A percentile compares a stretch with the other conserved stretches of the same genome.
These are phyloP conservation scores for Rhynchonycteris naso DNA, from an alignment of 2,797 vertebrate species.

Conservation along the genomic window DNA sequence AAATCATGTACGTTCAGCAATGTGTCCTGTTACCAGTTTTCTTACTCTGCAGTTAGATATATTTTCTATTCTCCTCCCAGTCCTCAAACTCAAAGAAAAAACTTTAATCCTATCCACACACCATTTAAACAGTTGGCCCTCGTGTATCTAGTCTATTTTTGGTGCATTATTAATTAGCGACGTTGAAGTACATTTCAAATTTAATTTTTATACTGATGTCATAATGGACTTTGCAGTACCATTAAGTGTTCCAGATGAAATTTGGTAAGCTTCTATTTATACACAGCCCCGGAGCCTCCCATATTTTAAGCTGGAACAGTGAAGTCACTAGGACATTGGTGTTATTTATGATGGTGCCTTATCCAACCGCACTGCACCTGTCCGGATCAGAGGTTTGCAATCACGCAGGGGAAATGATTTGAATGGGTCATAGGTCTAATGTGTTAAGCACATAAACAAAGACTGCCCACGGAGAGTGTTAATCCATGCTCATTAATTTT, in stretches of 20 bases:
- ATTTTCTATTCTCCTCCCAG: background rate
- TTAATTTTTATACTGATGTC: background rate
- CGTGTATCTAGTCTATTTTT: background rate
- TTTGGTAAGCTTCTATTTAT: background rate
- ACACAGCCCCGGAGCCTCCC: background rate
- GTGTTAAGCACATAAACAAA: conserved; percentile 77
- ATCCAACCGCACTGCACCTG: conserved; percentile 42
- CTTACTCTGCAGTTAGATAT: background rate
- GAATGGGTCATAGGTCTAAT: conserved; percentile 77
- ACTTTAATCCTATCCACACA: background rate
- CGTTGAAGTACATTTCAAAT: background rate
- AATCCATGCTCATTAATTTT: conserved; percentile 80
- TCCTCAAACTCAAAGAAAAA: background rate
- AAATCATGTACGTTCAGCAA: background rate
- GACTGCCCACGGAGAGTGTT: conserved; percentile 66
- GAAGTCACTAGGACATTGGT: background rate
- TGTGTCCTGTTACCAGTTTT: background rate
- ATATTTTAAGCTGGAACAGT: background rate
- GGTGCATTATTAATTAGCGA: background rate
- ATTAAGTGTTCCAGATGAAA: background rate
- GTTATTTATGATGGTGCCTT: background rate
- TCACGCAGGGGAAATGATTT: conserved; percentile 67
- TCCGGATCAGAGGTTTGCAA: conserved; percentile 60
- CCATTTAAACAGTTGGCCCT: background rate
- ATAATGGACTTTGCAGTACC: background rate